phyloP scores from a whole-genome alignment of 1,140 invertebrate genomes.

The Zaprionus tsacasi region DNA sequence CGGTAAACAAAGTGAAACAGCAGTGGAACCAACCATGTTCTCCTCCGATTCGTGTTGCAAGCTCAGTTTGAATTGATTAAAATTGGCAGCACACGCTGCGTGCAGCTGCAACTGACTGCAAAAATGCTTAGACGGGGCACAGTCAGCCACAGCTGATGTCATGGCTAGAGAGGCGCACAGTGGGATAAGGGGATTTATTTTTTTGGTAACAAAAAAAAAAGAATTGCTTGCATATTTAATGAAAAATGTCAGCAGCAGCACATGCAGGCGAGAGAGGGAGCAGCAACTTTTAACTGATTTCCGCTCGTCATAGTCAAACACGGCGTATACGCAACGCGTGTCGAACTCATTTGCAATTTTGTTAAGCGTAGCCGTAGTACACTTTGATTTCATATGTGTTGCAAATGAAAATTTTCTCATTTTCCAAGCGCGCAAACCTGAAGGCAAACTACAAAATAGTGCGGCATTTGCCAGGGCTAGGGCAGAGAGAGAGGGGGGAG shows the following conservation, averaged over 20 bases:
- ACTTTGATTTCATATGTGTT: not conserved
- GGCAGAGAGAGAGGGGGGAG: not conserved
- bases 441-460: not conserved
- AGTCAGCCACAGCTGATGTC: constrained; percentile 21
- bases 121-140: constrained; percentile 37
- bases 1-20: constrained; percentile 17
- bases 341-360: constrained; percentile 28
- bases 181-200: not conserved
- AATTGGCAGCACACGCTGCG: constrained; percentile 49
- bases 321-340: not conserved
- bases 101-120: constrained; percentile 19
- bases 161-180: not conserved
- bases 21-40: not conserved
- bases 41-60: not conserved
- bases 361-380: not conserved
- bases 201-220: constrained; percentile 23
- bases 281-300: constrained; percentile 49
- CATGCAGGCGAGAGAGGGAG: constrained; percentile 1
- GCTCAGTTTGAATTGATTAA: constrained; percentile 70
- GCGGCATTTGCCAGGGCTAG: not conserved
- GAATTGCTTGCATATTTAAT: constrained; percentile 57
- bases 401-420: not conserved
- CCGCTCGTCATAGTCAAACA: constrained; percentile 37
- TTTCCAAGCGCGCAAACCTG: not conserved
- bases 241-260: constrained; percentile 28